These are phyloP conservation scores for Oligia fasciuncula DNA, from an alignment of 2,888 invertebrate species.

Conservation along the genomic window DNA sequence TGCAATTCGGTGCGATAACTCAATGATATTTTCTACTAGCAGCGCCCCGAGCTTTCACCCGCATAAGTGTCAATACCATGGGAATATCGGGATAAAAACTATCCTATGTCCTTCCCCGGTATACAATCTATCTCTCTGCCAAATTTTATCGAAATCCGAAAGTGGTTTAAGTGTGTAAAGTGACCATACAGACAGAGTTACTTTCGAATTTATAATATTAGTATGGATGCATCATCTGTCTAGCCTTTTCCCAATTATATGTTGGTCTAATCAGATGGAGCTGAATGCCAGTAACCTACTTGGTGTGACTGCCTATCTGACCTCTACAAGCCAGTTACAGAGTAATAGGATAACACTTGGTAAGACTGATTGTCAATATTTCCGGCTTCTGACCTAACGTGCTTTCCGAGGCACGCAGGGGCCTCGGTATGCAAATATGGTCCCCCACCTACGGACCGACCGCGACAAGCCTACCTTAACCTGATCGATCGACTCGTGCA, in stretches of 20 bases:
- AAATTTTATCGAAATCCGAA: too few relatives aligned
- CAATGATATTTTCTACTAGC: neutral
- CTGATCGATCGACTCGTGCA: neutral
- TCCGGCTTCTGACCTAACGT: neutral
- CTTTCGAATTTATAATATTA: too few relatives aligned
- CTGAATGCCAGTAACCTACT: neutral
- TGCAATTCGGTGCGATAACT: neutral
- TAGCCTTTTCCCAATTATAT: neutral
- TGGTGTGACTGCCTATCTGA: neutral
- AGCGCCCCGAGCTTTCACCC: too few relatives aligned
- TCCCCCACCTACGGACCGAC: too few relatives aligned
- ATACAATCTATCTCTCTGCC: too few relatives aligned
- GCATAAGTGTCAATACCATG: too few relatives aligned
- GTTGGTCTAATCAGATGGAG: neutral
- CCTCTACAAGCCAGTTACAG: neutral
- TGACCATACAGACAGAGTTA: too few relatives aligned
- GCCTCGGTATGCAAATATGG: neutral
- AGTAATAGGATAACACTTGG: neutral
- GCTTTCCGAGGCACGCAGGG: neutral
- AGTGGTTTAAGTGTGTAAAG: too few relatives aligned
- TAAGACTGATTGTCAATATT: neutral
- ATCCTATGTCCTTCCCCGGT: too few relatives aligned
- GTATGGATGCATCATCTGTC: too few relatives aligned
- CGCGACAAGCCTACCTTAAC: neutral
- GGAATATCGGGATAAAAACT: too few relatives aligned